phyloP scores from a whole-genome alignment of 2,113 vertebrate genomes.

The Otis tarda region DNA sequence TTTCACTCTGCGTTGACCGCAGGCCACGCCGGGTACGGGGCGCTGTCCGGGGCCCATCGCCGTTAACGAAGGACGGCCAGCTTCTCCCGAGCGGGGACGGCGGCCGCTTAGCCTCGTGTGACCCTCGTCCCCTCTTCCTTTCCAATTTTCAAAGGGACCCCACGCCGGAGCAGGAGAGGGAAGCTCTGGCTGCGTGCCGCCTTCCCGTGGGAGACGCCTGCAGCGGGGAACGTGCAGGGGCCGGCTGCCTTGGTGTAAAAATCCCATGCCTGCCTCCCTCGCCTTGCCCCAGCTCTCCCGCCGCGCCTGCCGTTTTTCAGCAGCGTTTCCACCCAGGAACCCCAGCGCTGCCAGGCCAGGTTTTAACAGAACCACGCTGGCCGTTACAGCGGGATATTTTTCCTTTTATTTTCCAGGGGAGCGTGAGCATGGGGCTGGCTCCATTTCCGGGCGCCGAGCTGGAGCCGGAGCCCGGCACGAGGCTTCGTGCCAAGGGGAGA shows the following conservation, averaged over 20 bases:
- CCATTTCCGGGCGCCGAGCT: too few relatives aligned
- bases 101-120: slow-evolving; percentile 55
- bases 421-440: too few relatives aligned
- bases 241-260: not conserved
- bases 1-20: too few relatives aligned
- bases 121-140: not conserved
- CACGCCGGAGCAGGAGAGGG: fast-evolving
- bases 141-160: not conserved
- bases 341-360: not conserved
- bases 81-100: slow-evolving; percentile 53
- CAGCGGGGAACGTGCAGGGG: fast-evolving
- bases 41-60: slow-evolving; percentile 73
- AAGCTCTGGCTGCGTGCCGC: fast-evolving
- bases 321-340: not conserved
- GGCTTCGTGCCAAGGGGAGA: too few relatives aligned
- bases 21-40: not conserved
- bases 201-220: not conserved
- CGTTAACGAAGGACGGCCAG: slow-evolving; percentile 75
- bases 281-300: not conserved
- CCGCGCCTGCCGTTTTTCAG: not conserved
- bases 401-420: not conserved
- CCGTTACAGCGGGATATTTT: not conserved
- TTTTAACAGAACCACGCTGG: not conserved
- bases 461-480: too few relatives aligned
- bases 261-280: not conserved